Percentiles rank a stretch among this genome's conserved stretches.
phyloP scores from a whole-genome alignment of 2,797 vertebrate genomes.

The Sardinella longiceps region DNA sequence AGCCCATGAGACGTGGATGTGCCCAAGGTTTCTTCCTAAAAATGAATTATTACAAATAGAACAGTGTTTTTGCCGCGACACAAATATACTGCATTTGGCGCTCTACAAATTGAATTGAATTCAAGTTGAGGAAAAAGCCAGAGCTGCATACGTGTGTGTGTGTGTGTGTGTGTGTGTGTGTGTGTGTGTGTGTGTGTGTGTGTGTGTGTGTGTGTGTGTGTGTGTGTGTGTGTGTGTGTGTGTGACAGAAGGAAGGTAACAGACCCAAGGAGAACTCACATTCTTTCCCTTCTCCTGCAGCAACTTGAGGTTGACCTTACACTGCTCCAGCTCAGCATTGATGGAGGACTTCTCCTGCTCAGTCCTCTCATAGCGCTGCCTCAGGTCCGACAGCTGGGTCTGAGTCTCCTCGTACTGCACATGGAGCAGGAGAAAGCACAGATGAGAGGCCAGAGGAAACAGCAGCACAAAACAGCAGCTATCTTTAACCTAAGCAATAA shows the following conservation, averaged over 20 bases:
- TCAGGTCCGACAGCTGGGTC: conserved; percentile 87
- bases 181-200: background rate
- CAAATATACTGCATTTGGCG: too few species aligned
- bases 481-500: background rate
- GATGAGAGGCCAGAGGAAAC: background rate
- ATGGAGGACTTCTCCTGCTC: conserved; percentile 93
- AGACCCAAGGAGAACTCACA: conserved; percentile 76
- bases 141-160: background rate
- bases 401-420: conserved; percentile 92
- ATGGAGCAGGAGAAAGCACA: background rate
- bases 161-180: background rate
- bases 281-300: conserved; percentile 93
- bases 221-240: conserved; percentile 1
- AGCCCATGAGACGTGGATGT: too few species aligned
- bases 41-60: too few species aligned
- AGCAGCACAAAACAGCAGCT: background rate
- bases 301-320: conserved; percentile 91
- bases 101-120: too few species aligned
- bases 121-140: background rate
- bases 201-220: background rate
- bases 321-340: conserved; percentile 91
- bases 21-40: too few species aligned
- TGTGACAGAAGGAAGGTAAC: background rate
- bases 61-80: too few species aligned
- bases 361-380: conserved; percentile 86